These are phyloP conservation scores for Ophioninae sp. DNA, from an alignment of 2,888 invertebrate species.

Conservation along the genomic window DNA sequence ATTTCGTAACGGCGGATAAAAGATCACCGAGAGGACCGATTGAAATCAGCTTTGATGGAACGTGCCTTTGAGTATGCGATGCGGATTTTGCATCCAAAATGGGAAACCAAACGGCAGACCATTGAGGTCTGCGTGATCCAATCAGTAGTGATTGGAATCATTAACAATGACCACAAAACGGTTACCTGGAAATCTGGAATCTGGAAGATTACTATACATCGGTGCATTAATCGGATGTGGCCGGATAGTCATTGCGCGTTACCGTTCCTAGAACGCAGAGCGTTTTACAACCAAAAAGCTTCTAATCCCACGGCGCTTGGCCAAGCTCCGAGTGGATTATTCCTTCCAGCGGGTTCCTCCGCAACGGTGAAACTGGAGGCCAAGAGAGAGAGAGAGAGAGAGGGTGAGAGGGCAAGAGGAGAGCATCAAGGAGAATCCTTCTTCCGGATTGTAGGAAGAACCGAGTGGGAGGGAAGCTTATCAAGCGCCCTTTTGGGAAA, in stretches of 20 bases:
- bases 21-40: background rate
- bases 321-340: constrained; percentile 48
- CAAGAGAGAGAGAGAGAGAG: constrained; percentile 18
- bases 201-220: constrained; percentile 22
- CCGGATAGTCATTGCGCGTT: constrained; percentile 18
- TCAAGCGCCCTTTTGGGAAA: constrained; percentile 45
- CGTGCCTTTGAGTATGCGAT: background rate
- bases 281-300: constrained; percentile 54
- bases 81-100: background rate
- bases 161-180: background rate
- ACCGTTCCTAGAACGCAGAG: constrained; percentile 36
- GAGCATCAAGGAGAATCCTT: constrained; percentile 12
- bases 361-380: constrained; percentile 15
- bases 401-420: constrained; percentile 25
- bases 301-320: constrained; percentile 51
- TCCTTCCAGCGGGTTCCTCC: constrained; percentile 48
- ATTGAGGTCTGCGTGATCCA: background rate
- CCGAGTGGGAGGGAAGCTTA: constrained; percentile 29
- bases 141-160: background rate
- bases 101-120: background rate
- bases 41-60: background rate
- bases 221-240: constrained; percentile 36
- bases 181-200: background rate
- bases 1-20: constrained; percentile 28
- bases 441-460: constrained; percentile 11